These are phyloP conservation scores for Pelodytes ibericus DNA, from an alignment of 2,797 vertebrate genomes.

Conservation along the genomic window DNA sequence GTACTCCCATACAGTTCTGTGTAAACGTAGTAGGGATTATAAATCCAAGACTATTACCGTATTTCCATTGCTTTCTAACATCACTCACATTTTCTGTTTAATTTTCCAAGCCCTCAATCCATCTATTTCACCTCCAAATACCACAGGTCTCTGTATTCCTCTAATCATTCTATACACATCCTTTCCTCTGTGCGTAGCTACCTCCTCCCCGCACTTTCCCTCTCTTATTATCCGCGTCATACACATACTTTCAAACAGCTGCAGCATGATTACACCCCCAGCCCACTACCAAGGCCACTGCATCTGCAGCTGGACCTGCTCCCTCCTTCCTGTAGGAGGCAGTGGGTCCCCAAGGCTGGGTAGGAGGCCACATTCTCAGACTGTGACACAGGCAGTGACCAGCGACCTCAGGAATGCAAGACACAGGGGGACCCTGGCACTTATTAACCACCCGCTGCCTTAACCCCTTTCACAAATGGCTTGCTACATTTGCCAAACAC, in stretches of 20 bases:
- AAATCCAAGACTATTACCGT: too few relatives aligned
- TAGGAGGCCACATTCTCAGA: constrained; percentile 50
- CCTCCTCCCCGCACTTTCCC: not conserved
- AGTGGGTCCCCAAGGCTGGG: constrained; percentile 22
- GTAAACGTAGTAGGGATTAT: too few relatives aligned
- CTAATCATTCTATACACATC: too few relatives aligned
- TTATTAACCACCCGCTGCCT: constrained; percentile 25
- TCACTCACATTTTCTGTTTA: too few relatives aligned
- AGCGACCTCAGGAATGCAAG: constrained; percentile 38
- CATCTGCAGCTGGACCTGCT: constrained; percentile 20
- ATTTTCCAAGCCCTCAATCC: too few relatives aligned
- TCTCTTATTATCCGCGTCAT: not conserved
- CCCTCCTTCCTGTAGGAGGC: constrained; percentile 21
- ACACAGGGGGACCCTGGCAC: constrained; percentile 32
- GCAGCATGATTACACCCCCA: not conserved
- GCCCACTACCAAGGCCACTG: constrained; percentile 1
- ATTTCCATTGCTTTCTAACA: too few relatives aligned
- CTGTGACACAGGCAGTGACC: constrained; percentile 48
- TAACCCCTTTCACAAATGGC: not conserved
- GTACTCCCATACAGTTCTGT: too few relatives aligned
- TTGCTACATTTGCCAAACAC: not conserved
- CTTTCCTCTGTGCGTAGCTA: not conserved
- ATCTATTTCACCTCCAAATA: too few relatives aligned
- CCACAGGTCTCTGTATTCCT: too few relatives aligned
- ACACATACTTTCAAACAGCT: constrained; percentile 5